Conservation (phyloP, 1,140 invertebrate genomes). For the Pseudomyrmex dendroicus region DNA sequence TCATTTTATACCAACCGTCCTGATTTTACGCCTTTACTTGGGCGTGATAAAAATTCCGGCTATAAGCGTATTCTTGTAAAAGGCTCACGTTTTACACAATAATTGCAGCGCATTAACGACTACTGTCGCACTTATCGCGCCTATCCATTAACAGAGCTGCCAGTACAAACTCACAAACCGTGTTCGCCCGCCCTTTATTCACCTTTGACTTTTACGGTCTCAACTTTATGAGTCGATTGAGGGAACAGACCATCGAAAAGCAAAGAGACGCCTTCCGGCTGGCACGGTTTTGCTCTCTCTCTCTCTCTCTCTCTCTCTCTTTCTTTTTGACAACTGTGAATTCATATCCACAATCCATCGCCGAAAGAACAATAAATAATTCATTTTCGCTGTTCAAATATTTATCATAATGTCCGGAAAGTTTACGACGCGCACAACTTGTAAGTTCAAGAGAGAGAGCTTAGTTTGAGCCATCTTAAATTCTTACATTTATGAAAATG, state of each 20-base stretch:
- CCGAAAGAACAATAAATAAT: constrained; percentile 18
- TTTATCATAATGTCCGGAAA: neutral
- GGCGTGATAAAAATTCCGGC: neutral
- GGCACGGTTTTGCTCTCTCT: neutral
- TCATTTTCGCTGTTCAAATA: neutral
- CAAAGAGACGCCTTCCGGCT: neutral
- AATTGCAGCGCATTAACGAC: constrained; percentile 43
- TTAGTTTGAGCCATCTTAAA: neutral
- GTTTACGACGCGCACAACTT: neutral
- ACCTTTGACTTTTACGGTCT: constrained; percentile 28
- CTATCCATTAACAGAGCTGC: constrained; percentile 59
- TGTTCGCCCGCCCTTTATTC: constrained; percentile 46
- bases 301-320: neutral
- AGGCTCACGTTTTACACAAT: constrained; percentile 6
- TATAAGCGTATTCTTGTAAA: neutral
- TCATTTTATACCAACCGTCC: neutral
- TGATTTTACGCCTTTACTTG: neutral
- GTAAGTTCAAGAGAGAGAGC: too few species aligned
- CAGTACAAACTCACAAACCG: constrained; percentile 54
- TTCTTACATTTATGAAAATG: neutral
- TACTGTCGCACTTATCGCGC: constrained; percentile 37
- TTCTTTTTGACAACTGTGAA: constrained; percentile 27
- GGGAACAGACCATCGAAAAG: neutral
- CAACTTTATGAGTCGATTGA: constrained; percentile 13
- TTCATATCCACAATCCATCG: neutral